Evolutionary conservation across 1,140 invertebrate species (phyloP).

Genomic region (Gonioctena quinquepunctata): DNA sequence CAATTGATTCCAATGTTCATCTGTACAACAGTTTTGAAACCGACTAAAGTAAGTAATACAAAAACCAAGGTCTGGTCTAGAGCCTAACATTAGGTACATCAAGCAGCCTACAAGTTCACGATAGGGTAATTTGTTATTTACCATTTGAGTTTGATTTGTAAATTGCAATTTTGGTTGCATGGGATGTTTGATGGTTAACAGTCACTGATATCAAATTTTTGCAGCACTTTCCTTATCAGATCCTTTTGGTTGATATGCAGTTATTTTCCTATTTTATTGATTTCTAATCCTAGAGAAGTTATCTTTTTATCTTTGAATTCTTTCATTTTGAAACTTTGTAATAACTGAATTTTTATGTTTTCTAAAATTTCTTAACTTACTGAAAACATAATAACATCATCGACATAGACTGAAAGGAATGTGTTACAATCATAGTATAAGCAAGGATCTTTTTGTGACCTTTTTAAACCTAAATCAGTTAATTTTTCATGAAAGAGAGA

Average conservation of each 20-base stretch:
- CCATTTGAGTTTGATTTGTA: background rate
- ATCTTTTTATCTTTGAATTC: slow-evolving; percentile 3
- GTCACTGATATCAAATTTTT: background rate
- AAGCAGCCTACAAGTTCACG: slow-evolving; percentile 6
- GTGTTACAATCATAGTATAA: background rate
- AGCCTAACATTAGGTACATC: slow-evolving; percentile 16
- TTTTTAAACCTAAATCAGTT: background rate
- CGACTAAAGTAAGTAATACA: background rate
- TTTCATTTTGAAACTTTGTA: background rate
- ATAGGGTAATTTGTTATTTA: background rate
- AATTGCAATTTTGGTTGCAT: background rate
- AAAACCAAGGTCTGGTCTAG: slow-evolving; percentile 10
- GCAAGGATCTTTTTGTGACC: background rate
- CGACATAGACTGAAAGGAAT: background rate
- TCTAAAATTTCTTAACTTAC: background rate
- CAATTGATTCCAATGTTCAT: slow-evolving; percentile 10
- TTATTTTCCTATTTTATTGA: background rate
- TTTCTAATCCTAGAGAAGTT: background rate
- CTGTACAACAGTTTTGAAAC: background rate
- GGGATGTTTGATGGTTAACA: background rate
- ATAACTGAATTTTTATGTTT: background rate
- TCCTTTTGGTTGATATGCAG: background rate
- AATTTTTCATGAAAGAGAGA: background rate
- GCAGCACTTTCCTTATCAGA: background rate
- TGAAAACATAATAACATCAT: background rate